Evolutionary conservation across 2,797 vertebrate genomes (phyloP), one percentile per base, ranked within the genome.

Genomic region (Caiman crocodilus): DNA sequence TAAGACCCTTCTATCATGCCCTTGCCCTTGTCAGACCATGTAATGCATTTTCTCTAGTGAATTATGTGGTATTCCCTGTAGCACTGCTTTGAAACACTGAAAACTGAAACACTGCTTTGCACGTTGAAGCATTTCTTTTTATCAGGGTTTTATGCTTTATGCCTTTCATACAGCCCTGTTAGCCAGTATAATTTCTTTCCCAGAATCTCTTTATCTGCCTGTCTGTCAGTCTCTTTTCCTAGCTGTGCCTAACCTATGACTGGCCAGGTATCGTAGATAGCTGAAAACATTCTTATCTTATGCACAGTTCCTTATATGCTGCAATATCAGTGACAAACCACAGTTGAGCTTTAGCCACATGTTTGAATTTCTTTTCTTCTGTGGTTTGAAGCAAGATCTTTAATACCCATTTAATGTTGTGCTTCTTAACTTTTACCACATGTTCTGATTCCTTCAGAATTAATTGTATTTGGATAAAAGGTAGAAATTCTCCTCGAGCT

Each of bases 21-120:
- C 82, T 92, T 83, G 55, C 87, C 89, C 55, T 96, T 95, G 94
- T 96, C 84, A 94, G 90, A 82, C 89, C 90, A 83, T 96, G 93
- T 96, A 96, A 96, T 97, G 94, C 92, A 95, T 97, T 97, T 95
- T 96, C 94, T 91, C 82, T 79, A 90, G 94, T 84, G 93, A 96
- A 96, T 97, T 96, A 96, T 82, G 56, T 93, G 94, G 85, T 89
- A 79, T 90, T 95, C 94, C 92, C 92, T 93, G 18, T 92, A 90
- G 94, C 90, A 94, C n/a, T n/a, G n/a, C n/a, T n/a, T n/a, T n/a
- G n/a, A n/a, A n/a, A n/a, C n/a, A n/a, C n/a, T n/a, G n/a, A n/a
- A n/a, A n/a, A n/a, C n/a, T n/a, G 94, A 79, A 93, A 89, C 61
- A 90, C 75, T 88, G 75, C 58, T 95, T 96, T 94, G 92, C 92